Percentiles rank a stretch among this genome's conserved stretches.
Conservation (phyloP, 2,888 invertebrate genomes). For the Cyclophora albipunctata region DNA sequence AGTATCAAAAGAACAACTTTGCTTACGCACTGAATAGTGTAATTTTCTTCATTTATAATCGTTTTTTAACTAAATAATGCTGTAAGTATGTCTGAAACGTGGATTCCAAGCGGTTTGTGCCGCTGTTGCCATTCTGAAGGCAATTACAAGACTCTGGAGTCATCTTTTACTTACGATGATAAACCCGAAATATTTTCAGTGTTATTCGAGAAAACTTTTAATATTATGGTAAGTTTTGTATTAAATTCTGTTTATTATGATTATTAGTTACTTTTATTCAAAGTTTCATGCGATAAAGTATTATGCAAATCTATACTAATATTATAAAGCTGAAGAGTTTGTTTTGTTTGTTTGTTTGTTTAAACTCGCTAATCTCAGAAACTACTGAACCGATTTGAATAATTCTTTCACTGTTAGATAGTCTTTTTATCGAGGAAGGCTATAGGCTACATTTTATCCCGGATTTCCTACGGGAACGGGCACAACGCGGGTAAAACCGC, state of each 20-base stretch:
- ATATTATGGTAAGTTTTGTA: slow-evolving; percentile 39
- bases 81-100: slow-evolving; percentile 35
- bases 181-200: slow-evolving; percentile 35
- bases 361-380: no score
- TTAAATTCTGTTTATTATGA: neutral
- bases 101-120: slow-evolving; percentile 37
- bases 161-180: slow-evolving; percentile 24
- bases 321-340: no score
- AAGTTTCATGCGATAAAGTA: neutral
- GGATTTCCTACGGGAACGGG: no score
- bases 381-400: no score
- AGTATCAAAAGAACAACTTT: no score
- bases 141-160: slow-evolving; percentile 36
- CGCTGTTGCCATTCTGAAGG: slow-evolving; percentile 57
- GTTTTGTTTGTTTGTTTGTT: no score
- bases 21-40: no score
- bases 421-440: no score
- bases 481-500: no score
- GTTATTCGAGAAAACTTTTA: slow-evolving; percentile 42
- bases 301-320: no score
- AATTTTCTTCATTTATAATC: neutral
- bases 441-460: no score
- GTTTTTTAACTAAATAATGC: neutral
- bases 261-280: neutral
- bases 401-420: no score